Conservation (phyloP, 2,797 vertebrate genomes). For the Chelon labrosus region DNA sequence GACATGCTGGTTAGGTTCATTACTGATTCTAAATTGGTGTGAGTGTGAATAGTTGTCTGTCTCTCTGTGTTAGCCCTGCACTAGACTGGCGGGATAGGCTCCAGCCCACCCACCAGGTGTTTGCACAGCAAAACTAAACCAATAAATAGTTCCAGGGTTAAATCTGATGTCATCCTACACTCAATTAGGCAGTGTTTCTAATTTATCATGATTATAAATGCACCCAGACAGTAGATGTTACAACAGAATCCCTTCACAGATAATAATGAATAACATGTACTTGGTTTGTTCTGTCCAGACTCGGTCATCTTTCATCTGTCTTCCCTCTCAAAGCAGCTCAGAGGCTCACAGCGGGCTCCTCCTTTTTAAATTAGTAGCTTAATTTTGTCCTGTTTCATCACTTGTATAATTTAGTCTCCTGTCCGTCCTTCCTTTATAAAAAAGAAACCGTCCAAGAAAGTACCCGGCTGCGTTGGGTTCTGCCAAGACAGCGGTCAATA, state of each 20-base stretch:
- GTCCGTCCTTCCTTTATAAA: background rate
- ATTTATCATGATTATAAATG: background rate
- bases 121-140: too few species aligned
- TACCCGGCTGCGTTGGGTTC: too few species aligned
- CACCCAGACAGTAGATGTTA: slow-evolving; percentile 1
- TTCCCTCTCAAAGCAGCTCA: slow-evolving; percentile 3
- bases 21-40: too few species aligned
- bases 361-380: slow-evolving; percentile 10
- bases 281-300: background rate
- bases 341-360: background rate
- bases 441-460: too few species aligned
- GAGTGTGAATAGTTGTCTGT: too few species aligned
- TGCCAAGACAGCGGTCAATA: slow-evolving; percentile 32
- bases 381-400: slow-evolving; percentile 26
- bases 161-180: background rate
- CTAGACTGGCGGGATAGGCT: too few species aligned
- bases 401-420: slow-evolving; percentile 18
- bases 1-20: too few species aligned
- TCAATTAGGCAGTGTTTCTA: background rate
- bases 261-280: slow-evolving; percentile 17
- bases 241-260: slow-evolving; percentile 9
- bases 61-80: too few species aligned
- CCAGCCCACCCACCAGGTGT: too few species aligned
- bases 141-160: background rate
- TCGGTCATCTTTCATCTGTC: background rate